A percentile compares a stretch with the other conserved stretches of the same genome.
These are phyloP conservation scores for Choreutis nemorana DNA, from an alignment of 2,888 invertebrate species.

Conservation along the genomic window DNA sequence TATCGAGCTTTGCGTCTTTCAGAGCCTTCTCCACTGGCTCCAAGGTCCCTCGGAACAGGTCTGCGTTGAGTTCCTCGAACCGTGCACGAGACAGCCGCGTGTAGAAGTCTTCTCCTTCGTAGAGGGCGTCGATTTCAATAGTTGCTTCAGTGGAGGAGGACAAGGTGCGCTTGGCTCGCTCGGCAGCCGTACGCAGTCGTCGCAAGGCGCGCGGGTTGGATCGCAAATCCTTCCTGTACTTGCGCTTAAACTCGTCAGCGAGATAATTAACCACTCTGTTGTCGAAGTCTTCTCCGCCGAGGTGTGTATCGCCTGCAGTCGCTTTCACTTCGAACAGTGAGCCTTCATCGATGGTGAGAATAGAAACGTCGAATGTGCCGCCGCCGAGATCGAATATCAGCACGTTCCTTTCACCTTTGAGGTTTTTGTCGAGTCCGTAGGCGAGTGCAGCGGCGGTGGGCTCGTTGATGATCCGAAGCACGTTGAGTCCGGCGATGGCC, in stretches of 20 bases:
- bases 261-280: slow-evolving; percentile 65
- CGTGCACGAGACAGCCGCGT: slow-evolving; percentile 69
- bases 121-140: slow-evolving; percentile 71
- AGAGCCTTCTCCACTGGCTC: too few relatives aligned
- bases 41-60: slow-evolving; percentile 69
- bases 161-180: slow-evolving; percentile 71
- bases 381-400: slow-evolving; percentile 63
- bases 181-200: slow-evolving; percentile 71
- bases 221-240: slow-evolving; percentile 64
- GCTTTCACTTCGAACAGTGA: slow-evolving; percentile 73
- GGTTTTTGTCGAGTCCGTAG: slow-evolving; percentile 73
- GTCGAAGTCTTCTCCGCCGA: slow-evolving; percentile 71
- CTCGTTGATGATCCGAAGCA: slow-evolving; percentile 82
- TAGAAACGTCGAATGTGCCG: slow-evolving; percentile 73
- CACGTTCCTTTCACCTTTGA: slow-evolving; percentile 69
- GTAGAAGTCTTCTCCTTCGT: slow-evolving; percentile 68
- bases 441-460: slow-evolving; percentile 81
- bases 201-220: slow-evolving; percentile 68
- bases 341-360: slow-evolving; percentile 75
- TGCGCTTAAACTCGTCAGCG: slow-evolving; percentile 68
- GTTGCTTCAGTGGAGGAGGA: slow-evolving; percentile 72
- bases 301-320: slow-evolving; percentile 78
- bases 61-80: slow-evolving; percentile 73
- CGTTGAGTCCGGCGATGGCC: slow-evolving; percentile 84
- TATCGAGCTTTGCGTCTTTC: slow-evolving; percentile 74